phyloP scores from a whole-genome alignment of 1,140 invertebrate species.

The Pseudoatta argentina region DNA sequence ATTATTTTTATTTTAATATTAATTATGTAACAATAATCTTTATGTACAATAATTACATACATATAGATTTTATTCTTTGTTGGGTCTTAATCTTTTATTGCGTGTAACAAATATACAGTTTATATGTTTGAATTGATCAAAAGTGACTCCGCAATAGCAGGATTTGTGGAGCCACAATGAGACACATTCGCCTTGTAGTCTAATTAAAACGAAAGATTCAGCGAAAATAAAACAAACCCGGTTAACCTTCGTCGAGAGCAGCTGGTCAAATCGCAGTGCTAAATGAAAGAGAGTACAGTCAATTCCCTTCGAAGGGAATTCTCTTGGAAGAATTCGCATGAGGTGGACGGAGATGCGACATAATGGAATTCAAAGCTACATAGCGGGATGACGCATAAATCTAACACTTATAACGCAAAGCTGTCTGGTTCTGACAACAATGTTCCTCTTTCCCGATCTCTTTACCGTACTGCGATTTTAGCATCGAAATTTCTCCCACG shows the following conservation, averaged over 20 bases:
- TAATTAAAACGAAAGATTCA: slow-evolving; percentile 40
- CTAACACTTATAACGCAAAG: neutral
- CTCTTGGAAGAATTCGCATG: neutral
- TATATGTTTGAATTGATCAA: neutral
- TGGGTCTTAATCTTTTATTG: neutral
- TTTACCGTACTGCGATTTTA: neutral
- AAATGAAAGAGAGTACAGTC: slow-evolving; percentile 23
- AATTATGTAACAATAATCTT: neutral
- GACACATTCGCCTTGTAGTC: neutral
- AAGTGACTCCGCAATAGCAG: neutral
- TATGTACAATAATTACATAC: neutral
- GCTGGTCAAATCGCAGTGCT: slow-evolving; percentile 39
- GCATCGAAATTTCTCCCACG: neutral
- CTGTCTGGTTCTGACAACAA: neutral
- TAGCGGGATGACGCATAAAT: slow-evolving; percentile 26
- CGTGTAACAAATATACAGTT: neutral
- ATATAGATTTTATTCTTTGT: neutral
- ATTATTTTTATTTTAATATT: neutral
- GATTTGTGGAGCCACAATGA: slow-evolving; percentile 34
- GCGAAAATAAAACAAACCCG: slow-evolving; percentile 32
- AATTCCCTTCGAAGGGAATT: neutral
- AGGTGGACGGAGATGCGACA: neutral
- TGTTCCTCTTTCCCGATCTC: neutral
- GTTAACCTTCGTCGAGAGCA: slow-evolving; percentile 39
- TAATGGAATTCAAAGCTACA: slow-evolving; percentile 31